Evolutionary conservation across 2,888 invertebrate genomes (phyloP), one percentile per base, ranked within the genome.

Genomic region (Chromoteleia sp.): DNA sequence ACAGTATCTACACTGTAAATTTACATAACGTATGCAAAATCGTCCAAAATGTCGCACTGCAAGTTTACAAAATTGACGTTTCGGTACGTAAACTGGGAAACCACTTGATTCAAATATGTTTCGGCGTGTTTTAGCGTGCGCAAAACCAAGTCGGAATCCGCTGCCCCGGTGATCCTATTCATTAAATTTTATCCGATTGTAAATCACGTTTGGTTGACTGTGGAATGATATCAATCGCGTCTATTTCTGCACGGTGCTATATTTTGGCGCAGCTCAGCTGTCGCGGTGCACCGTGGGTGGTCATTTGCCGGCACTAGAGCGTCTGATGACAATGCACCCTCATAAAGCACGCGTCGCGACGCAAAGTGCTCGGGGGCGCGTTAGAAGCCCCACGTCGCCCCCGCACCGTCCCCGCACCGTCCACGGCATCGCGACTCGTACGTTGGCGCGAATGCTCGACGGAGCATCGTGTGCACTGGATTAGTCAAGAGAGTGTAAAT

Each of bases 401-500:
- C 15, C 29, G 25, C 6, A 2, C 25, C 25, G 2, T 25, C 6
- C 2, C 25, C 25, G 33, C 21, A 10, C 39, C 14, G 12, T 21
- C 45, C 45, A 17, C 30, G 36, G 12, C 14, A 21, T 58, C 67
- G 78, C 74, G 76, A 80, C 75, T 83, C 70, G 74, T 39, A 61
- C 77, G 67, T 61, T 56, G 70, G 67, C 65, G 73, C 65, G 48
- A 56, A 58, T 45, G 77, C 71, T 52, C 58, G 30, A 75, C 56
- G 56, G 83, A 74, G 84, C 85, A 83, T 65, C 83, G 83, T 84
- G 71, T 82, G 84, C 56, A 82, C 82, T 67, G 83, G 85, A 86
- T 86, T 88, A 87, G 85, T 84, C 86, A 84, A 82, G 83, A 81
- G 85, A 85, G 85, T 87, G 87, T 87, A 88, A 89, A 88, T 87